Base-by-base conservation (phyloP, 2,797 vertebrate genomes). In the Halcyon badia region DNA sequence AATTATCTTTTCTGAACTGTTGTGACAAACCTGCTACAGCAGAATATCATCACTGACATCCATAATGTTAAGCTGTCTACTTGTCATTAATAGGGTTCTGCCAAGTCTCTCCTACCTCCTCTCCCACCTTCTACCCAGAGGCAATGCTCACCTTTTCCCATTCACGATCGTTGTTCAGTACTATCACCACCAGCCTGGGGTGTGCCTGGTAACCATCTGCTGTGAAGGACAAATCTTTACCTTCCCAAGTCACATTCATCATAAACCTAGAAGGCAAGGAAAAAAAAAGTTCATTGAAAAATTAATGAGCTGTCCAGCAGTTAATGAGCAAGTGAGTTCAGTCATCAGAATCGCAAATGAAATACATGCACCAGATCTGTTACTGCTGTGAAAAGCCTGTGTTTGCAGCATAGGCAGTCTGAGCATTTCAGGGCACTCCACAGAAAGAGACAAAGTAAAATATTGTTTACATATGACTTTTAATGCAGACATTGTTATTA, bases 221-320 rank as follows among this genome's bases (percentile, higher is more conserved):
- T 0, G 99, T 99, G 98, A 99, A 99, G 93, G 99, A 99, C 98
- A 99, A 96, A 97, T 99, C 99, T 97, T 98, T 98, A 85, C 99
- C 99, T 86, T 99, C 98, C 99, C 99, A 99, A 5, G 99, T 99
- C 97, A 99, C 99, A 54, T 99, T 99, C 98, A 99, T 99, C 99
- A 99, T 99, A 96, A 99, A 99, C 98, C 99, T 99, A 97, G 83
- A 96, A 97, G 94, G 87, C 87, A 90, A 97, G 60, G 28, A 22
- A 72, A 68, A 46, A 68, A 90, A 75, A 68, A 44, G 61, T 96
- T 94, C 83, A 96, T 69, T 81, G 57, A 68, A 83, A 88, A 97
- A 96, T 97, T 84, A 97, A 98, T 95, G 92, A 97, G 85, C 91
- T 84, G 78, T 97, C 92, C 83, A 69, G 82, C 51, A 92, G 72